Evolutionary conservation across 2,113 vertebrate species (phyloP), one percentile per base, ranked within the genome.

Genomic region (Phrynosoma blainvillii): DNA sequence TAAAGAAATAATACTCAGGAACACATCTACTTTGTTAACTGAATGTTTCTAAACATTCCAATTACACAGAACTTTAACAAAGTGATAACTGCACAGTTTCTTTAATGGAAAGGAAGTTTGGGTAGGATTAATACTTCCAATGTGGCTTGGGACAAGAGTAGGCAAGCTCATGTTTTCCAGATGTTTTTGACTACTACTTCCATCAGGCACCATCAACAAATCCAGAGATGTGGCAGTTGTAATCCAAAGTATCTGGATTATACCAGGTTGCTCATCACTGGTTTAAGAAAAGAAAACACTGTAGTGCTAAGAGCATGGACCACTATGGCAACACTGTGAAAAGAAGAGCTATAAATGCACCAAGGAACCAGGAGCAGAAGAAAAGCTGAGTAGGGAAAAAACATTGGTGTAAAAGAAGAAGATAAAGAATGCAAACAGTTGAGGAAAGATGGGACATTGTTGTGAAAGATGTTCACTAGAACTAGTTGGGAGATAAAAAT

Each of bases 401-500:
- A 36, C 59, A 62, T 18, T 65, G 79, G 12, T 36, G 18, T 65
- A 36, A 32, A 56, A n/a, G 59, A 56, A n/a, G 59, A 81, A 62
- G 21, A 23, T 6, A 40, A 36, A 21, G 20, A 21, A 2, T 21
- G 62, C 11, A 20, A 36, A 52, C 47, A 30, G 27, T 30, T 10
- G 25, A 52, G 27, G 77, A n/a, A 16, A 18, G 47, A 16, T 30
- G 77, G 23, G 4, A 27, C 36, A 40, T 71, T 71, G 23, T 12
- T 71, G 68, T 76, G 16, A 40, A 76, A 74, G 71, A 74, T 47
- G 59, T 62, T 62, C 59, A 62, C 59, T 62, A 18, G 14, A 62
- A 18, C 13, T 93, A 95, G 89, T 79, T 2, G 1, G 59, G 73
- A 88, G 87, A 89, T 79, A 62, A 90, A 85, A 89, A 16, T 62